A percentile compares a stretch with the other conserved stretches of the same genome.
phyloP scores from a whole-genome alignment of 2,797 vertebrate genomes.

The Alectoris magna region DNA sequence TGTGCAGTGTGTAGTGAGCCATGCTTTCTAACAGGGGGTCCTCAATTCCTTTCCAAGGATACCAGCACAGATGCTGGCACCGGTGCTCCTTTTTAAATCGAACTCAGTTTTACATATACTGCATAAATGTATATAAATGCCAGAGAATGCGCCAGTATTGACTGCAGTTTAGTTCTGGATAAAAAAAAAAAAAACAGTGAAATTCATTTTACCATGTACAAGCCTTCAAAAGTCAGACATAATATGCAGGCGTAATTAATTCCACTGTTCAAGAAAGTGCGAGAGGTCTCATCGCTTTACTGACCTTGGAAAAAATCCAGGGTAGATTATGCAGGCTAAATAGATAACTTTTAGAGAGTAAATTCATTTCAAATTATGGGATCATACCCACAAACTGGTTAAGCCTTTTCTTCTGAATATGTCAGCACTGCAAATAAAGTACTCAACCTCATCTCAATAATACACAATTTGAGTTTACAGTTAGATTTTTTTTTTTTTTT shows the following conservation, averaged over 20 bases:
- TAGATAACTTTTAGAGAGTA: not conserved
- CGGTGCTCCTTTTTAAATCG: not conserved
- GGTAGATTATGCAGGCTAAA: not conserved
- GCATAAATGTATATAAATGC: not conserved
- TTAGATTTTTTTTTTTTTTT: not conserved
- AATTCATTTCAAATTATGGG: not conserved
- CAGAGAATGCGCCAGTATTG: accelerated
- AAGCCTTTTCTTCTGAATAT: not conserved
- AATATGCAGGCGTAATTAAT: not conserved
- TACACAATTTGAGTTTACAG: not conserved
- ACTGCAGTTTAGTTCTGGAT: not conserved
- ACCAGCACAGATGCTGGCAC: not conserved
- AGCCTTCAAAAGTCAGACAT: not conserved
- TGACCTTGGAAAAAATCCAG: slow-evolving; percentile 1
- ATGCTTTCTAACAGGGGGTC: not conserved
- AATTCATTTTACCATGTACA: not conserved
- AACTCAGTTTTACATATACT: not conserved
- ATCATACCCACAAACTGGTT: not conserved
- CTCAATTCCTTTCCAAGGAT: not conserved
- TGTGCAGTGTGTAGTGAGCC: not conserved
- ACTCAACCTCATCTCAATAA: not conserved
- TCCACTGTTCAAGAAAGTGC: not conserved
- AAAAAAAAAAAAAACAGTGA: not conserved
- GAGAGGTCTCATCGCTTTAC: not conserved
- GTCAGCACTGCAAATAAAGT: not conserved